phyloP scores from a whole-genome alignment of 2,888 invertebrate species.

The Tetragnatha montana region DNA sequence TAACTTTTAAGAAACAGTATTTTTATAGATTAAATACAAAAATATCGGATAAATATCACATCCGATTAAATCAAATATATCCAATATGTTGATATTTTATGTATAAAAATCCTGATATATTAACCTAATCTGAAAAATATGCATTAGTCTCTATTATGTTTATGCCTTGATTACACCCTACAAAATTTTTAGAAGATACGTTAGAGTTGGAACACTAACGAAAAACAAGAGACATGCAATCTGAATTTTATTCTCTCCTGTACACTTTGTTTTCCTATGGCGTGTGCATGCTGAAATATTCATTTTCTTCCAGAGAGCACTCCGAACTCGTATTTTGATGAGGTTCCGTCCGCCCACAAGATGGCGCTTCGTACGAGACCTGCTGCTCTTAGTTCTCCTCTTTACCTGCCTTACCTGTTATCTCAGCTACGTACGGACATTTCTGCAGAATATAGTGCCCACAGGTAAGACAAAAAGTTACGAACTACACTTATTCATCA shows the following conservation, averaged over 20 bases:
- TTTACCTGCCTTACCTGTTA: slow-evolving; percentile 67
- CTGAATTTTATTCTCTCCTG: neutral
- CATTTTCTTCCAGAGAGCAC: slow-evolving; percentile 39
- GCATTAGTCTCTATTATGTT: no score
- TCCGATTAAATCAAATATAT: no score
- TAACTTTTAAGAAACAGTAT: no score
- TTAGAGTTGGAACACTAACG: neutral
- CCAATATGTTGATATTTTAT: no score
- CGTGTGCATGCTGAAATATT: neutral
- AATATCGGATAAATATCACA: no score
- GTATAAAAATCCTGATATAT: no score
- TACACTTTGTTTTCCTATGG: neutral
- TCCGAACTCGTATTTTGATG: slow-evolving; percentile 58
- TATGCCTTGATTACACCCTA: no score
- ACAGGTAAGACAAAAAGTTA: slow-evolving; percentile 37
- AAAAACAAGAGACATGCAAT: neutral
- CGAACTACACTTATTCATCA: no score
- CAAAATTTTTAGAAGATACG: no score
- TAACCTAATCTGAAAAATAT: no score
- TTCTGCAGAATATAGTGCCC: slow-evolving; percentile 52
- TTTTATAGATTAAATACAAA: no score
- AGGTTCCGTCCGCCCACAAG: slow-evolving; percentile 67
- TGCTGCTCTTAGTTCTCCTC: slow-evolving; percentile 62
- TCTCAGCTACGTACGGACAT: slow-evolving; percentile 64
- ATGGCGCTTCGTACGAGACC: slow-evolving; percentile 69